These are phyloP conservation scores for Phalacrocorax brasilianus DNA, from an alignment of 2,113 vertebrate species.

Conservation along the genomic window DNA sequence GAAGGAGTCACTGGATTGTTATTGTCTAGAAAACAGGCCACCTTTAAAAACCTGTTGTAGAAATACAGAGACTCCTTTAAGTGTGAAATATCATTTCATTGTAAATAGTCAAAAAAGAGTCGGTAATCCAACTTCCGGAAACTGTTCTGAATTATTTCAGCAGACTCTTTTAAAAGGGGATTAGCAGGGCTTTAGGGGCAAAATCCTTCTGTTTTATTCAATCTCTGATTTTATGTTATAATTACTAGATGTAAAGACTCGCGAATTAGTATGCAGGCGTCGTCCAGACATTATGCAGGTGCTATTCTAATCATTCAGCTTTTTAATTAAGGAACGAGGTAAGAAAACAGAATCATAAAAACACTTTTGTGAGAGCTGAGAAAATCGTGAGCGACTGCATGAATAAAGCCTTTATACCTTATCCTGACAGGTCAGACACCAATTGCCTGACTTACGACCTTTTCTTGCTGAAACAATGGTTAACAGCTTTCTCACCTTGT, in stretches of 20 bases:
- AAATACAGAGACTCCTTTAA: conserved; percentile 83
- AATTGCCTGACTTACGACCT: conserved; percentile 81
- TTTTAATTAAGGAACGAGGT: conserved; percentile 85
- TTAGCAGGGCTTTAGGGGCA: conserved; percentile 91
- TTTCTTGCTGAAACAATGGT: conserved; percentile 80
- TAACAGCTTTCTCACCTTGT: conserved; percentile 81
- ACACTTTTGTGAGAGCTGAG: conserved; percentile 84
- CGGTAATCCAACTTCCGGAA: conserved; percentile 99
- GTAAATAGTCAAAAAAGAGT: conserved; percentile 87
- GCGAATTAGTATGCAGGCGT: conserved; percentile 85
- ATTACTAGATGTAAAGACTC: conserved; percentile 90
- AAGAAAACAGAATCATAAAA: conserved; percentile 85
- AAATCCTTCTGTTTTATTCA: conserved; percentile 87
- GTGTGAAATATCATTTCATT: conserved; percentile 99
- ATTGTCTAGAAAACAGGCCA: conserved; percentile 59
- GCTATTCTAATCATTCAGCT: conserved; percentile 86
- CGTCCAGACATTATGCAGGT: conserved; percentile 85
- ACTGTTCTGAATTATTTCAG: conserved; percentile 98
- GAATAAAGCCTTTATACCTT: conserved; percentile 85
- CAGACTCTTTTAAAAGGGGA: conserved; percentile 97
- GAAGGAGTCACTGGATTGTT: conserved; percentile 36
- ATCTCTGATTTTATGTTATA: conserved; percentile 93
- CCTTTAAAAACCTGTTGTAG: conserved; percentile 73
- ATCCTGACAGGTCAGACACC: conserved; percentile 79
- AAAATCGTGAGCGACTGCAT: conserved; percentile 74